A percentile compares a stretch with the other conserved stretches of the same genome.
These are phyloP conservation scores for Ostrea edulis DNA, from an alignment of 1,140 invertebrate species.

Conservation along the genomic window DNA sequence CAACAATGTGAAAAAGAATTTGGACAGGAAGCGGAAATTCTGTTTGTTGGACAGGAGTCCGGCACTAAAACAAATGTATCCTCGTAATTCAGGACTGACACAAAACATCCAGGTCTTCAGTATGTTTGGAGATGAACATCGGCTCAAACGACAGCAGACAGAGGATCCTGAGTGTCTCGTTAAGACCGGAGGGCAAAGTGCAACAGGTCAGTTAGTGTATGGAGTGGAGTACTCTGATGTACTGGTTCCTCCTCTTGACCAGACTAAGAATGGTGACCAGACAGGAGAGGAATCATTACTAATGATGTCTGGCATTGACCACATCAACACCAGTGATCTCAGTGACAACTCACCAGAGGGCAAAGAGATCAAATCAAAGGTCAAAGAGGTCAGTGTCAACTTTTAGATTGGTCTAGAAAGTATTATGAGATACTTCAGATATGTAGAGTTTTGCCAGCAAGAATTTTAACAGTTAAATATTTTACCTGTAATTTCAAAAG, in stretches of 20 bases:
- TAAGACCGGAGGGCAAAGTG: no score
- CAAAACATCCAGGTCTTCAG: slow-evolving; percentile 61
- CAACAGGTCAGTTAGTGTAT: background rate
- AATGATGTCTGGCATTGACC: slow-evolving; percentile 8
- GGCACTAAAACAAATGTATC: slow-evolving; percentile 32
- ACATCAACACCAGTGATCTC: slow-evolving; percentile 11
- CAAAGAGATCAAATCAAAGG: background rate
- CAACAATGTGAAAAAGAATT: background rate
- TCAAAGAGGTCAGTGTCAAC: background rate
- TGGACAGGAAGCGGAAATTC: slow-evolving; percentile 62
- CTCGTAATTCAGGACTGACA: slow-evolving; percentile 63
- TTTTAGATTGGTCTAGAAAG: no score
- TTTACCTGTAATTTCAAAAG: no score
- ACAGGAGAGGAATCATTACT: slow-evolving; percentile 2
- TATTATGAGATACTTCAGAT: no score
- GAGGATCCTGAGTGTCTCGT: background rate
- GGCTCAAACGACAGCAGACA: slow-evolving; percentile 62
- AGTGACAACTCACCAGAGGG: slow-evolving; percentile 15
- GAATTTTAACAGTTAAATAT: no score
- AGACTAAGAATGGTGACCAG: background rate
- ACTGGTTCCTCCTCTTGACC: background rate
- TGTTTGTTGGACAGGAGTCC: slow-evolving; percentile 61
- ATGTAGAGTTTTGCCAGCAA: no score
- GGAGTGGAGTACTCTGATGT: background rate
- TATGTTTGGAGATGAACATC: slow-evolving; percentile 66